Evolutionary conservation across 2,888 invertebrate genomes (phyloP).

Genomic region (Herminia tarsipennalis): DNA sequence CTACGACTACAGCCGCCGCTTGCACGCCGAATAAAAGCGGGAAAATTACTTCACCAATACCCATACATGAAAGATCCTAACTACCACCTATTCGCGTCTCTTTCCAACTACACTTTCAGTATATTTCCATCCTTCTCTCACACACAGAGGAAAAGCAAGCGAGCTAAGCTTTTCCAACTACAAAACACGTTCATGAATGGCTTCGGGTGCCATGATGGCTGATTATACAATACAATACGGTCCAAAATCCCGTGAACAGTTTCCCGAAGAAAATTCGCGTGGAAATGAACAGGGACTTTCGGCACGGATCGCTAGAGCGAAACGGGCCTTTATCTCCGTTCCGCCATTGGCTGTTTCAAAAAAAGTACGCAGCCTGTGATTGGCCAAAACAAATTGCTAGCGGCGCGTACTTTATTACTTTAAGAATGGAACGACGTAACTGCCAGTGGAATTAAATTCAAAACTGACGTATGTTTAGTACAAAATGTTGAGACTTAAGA

Average conservation of each 20-base stretch:
- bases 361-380: slow-evolving; percentile 79
- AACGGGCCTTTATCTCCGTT: slow-evolving; percentile 77
- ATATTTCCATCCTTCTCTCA: slow-evolving; percentile 51
- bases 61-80: slow-evolving; percentile 61
- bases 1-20: slow-evolving; percentile 55
- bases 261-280: slow-evolving; percentile 49
- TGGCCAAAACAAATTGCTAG: slow-evolving; percentile 85
- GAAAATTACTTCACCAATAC: slow-evolving; percentile 77
- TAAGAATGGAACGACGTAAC: slow-evolving; percentile 70
- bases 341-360: slow-evolving; percentile 82
- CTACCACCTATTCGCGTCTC: slow-evolving; percentile 58
- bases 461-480: slow-evolving; percentile 51
- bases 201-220: slow-evolving; percentile 83
- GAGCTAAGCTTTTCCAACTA: slow-evolving; percentile 73
- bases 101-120: slow-evolving; percentile 39
- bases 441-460: slow-evolving; percentile 34
- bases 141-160: slow-evolving; percentile 61
- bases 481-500: slow-evolving; percentile 39
- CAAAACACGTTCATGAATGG: slow-evolving; percentile 69
- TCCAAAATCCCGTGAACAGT: slow-evolving; percentile 69
- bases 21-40: slow-evolving; percentile 78
- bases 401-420: slow-evolving; percentile 72
- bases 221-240: slow-evolving; percentile 83
- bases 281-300: slow-evolving; percentile 66
- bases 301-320: slow-evolving; percentile 59